A percentile compares a stretch with the other conserved stretches of the same genome.
phyloP scores from a whole-genome alignment of 2,113 vertebrate genomes.

The Abramis brama region DNA sequence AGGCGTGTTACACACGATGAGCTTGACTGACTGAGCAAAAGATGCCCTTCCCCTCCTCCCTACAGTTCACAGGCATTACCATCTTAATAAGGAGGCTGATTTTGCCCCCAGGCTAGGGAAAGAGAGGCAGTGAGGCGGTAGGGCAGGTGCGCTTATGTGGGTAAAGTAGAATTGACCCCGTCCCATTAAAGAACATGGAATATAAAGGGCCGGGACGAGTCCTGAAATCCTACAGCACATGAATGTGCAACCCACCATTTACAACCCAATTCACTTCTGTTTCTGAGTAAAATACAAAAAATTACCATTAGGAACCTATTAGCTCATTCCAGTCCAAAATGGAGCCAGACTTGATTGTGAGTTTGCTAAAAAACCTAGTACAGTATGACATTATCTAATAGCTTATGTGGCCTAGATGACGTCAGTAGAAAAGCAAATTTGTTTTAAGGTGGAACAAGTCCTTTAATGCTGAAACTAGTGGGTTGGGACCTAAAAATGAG shows the following conservation, averaged over 20 bases:
- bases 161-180: constrained; percentile 53
- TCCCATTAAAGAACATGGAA: constrained; percentile 52
- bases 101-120: constrained; percentile 53
- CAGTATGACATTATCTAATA: background rate
- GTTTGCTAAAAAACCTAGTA: background rate
- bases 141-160: constrained; percentile 46
- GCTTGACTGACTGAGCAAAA: constrained; percentile 54
- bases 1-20: constrained; percentile 52
- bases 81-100: constrained; percentile 64
- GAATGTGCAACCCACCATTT: background rate
- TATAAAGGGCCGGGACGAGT: constrained; percentile 14
- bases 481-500: no score
- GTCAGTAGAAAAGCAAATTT: background rate
- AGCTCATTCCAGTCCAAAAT: background rate
- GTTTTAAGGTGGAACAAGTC: background rate
- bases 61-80: constrained; percentile 61
- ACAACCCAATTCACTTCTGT: background rate
- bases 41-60: constrained; percentile 32
- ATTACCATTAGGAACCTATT: background rate
- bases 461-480: no score
- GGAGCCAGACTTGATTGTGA: background rate
- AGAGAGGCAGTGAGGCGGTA: constrained; percentile 12
- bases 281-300: background rate
- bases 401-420: background rate
- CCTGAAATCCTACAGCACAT: constrained; percentile 9